These are phyloP conservation scores for Tinamus guttatus DNA, from an alignment of 2,113 vertebrate species.

Conservation along the genomic window DNA sequence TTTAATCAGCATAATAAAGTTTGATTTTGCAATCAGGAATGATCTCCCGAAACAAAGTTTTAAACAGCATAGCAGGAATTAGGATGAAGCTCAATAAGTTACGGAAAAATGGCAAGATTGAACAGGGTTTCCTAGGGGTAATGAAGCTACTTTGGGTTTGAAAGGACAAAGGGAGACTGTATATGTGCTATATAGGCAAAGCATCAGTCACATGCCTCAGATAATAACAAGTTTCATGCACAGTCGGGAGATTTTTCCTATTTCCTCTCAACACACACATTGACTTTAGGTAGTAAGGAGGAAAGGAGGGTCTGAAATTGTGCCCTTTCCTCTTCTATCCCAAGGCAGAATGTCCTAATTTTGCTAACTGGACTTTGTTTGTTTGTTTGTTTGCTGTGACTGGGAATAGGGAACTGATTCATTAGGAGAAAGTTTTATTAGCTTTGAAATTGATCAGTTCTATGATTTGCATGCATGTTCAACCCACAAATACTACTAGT, in stretches of 20 bases:
- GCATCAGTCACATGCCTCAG: background rate
- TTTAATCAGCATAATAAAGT: too few species aligned
- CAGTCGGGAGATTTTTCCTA: background rate
- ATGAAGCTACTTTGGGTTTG: too few species aligned
- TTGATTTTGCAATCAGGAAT: too few species aligned
- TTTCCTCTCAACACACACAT: background rate
- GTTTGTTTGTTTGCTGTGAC: background rate
- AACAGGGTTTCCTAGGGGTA: too few species aligned
- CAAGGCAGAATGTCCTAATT: background rate
- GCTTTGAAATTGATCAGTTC: background rate
- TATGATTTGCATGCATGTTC: background rate
- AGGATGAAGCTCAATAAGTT: too few species aligned
- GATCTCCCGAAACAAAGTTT: too few species aligned
- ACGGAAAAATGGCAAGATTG: too few species aligned
- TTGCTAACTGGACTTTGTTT: background rate
- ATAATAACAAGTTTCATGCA: background rate
- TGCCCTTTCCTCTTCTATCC: background rate
- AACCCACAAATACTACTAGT: background rate
- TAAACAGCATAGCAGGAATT: too few species aligned
- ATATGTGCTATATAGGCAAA: background rate
- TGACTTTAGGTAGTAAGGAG: background rate
- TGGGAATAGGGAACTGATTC: background rate
- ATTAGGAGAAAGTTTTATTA: background rate
- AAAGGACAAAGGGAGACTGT: background rate
- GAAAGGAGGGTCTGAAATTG: background rate